Conservation (phyloP, 2,113 vertebrate species). For the Entomyzon cyanotis region DNA sequence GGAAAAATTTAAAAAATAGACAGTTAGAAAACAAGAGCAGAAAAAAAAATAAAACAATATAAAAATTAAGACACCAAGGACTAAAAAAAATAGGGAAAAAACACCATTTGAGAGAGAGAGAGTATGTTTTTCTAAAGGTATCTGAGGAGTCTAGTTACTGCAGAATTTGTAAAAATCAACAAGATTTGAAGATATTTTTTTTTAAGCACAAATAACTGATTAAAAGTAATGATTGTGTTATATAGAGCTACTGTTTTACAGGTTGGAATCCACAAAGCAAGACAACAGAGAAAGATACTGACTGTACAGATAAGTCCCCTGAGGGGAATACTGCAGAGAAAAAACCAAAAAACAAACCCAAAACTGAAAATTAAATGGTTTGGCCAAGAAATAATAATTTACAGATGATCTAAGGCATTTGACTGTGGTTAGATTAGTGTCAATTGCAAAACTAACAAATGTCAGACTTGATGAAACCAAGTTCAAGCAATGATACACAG, state of each 20-base stretch:
- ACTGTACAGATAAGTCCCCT: neutral
- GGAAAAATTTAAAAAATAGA: fast-evolving
- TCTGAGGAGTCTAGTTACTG: neutral
- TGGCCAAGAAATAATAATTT: neutral
- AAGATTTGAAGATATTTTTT: neutral
- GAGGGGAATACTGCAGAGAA: neutral
- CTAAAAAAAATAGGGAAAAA: neutral
- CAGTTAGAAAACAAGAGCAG: neutral
- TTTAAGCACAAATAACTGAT: neutral
- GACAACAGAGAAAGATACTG: neutral
- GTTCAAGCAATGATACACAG: neutral
- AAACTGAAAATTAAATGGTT: neutral
- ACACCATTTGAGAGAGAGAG: neutral
- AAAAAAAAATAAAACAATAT: neutral
- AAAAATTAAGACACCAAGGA: neutral
- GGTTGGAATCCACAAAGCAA: neutral
- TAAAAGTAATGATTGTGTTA: neutral
- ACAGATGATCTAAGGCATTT: neutral
- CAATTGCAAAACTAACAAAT: neutral
- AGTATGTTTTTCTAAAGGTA: neutral
- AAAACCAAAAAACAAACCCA: too few species aligned
- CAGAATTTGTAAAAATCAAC: neutral
- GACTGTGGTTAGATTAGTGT: neutral
- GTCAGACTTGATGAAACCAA: neutral
- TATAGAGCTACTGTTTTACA: neutral